These are phyloP conservation scores for Medauroidea extradentata DNA, from an alignment of 1,140 invertebrate species.

Conservation along the genomic window DNA sequence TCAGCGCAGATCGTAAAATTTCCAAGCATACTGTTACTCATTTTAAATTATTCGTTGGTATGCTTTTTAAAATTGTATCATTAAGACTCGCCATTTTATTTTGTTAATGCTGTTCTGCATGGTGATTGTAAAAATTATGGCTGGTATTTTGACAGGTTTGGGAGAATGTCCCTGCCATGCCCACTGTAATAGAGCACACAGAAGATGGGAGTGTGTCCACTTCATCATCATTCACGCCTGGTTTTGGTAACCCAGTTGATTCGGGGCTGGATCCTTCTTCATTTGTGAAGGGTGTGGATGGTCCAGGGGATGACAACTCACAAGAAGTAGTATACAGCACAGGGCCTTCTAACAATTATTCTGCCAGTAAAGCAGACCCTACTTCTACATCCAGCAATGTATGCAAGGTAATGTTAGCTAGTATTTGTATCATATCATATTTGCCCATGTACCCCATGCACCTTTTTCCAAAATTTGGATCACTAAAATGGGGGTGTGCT, in stretches of 20 bases:
- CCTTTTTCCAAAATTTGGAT: no score
- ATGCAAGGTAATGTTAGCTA: slow-evolving; percentile 53
- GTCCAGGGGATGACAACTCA: slow-evolving; percentile 3
- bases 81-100: no score
- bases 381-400: slow-evolving; percentile 57
- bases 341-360: no score
- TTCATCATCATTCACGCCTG: slow-evolving; percentile 26
- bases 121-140: slow-evolving; percentile 11
- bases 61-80: no score
- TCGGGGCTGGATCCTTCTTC: slow-evolving; percentile 19
- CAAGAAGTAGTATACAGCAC: no score
- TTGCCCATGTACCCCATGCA: no score
- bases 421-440: not conserved
- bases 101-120: no score
- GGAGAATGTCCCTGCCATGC: slow-evolving; percentile 64
- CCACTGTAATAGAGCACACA: slow-evolving; percentile 63
- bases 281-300: slow-evolving; percentile 19
- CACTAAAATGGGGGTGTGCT: no score
- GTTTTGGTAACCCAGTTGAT: slow-evolving; percentile 29
- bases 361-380: slow-evolving; percentile 14
- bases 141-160: slow-evolving; percentile 53
- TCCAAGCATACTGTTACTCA: no score
- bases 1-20: no score
- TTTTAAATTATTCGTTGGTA: no score
- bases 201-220: slow-evolving; percentile 47